These are phyloP conservation scores for Erebia epiphron DNA, from an alignment of 2,888 invertebrate genomes.

Conservation along the genomic window DNA sequence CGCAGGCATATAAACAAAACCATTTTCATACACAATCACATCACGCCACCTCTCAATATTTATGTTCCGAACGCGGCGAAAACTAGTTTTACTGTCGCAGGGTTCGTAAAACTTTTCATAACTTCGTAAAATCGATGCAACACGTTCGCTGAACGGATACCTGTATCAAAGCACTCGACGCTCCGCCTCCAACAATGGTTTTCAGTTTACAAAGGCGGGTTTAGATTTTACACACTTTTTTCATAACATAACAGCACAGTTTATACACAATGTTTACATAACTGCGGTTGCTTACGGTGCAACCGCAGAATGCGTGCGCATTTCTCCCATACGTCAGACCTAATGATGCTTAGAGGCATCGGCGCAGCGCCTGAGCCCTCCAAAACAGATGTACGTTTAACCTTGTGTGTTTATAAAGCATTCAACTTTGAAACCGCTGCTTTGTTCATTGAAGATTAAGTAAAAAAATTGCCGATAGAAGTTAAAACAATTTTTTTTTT, in stretches of 20 bases:
- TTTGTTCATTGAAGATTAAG: background rate
- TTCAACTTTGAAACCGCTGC: conserved; percentile 8
- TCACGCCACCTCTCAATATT: conserved; percentile 14
- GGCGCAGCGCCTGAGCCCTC: conserved; percentile 26
- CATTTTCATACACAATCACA: conserved; percentile 25
- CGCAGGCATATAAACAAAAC: conserved; percentile 19
- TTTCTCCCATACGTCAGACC: conserved; percentile 36
- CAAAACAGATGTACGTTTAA: conserved; percentile 27
- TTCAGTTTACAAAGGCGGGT: background rate
- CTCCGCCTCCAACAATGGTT: background rate
- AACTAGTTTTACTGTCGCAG: conserved; percentile 20
- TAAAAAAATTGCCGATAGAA: too few relatives aligned
- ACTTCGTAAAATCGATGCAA: conserved; percentile 29
- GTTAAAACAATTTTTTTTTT: too few relatives aligned
- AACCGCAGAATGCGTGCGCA: conserved; percentile 49
- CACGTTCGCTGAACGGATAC: conserved; percentile 11
- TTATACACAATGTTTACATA: conserved; percentile 36
- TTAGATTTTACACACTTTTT: conserved; percentile 10
- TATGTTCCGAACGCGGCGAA: conserved; percentile 8
- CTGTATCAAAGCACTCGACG: conserved; percentile 24
- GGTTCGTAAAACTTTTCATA: conserved; percentile 11
- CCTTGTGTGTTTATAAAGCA: conserved; percentile 12
- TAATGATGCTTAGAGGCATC: conserved; percentile 38
- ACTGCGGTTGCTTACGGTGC: conserved; percentile 8
- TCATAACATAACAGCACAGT: conserved; percentile 13